phyloP scores from a whole-genome alignment of 2,113 vertebrate genomes.

The Setophaga petechia region DNA sequence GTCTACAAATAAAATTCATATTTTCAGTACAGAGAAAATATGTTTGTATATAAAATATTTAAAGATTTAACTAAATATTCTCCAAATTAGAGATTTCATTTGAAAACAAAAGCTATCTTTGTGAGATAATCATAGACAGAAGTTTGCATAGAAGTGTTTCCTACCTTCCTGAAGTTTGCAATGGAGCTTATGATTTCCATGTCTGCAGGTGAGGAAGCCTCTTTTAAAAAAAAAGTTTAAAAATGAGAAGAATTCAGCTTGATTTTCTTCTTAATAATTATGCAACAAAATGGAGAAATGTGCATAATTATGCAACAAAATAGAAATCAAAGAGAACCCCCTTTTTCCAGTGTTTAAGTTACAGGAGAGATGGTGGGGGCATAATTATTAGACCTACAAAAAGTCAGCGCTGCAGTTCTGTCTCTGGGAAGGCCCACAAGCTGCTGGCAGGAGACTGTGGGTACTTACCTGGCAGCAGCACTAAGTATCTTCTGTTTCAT shows the following conservation, averaged over 20 bases:
- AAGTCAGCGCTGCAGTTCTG: accelerated
- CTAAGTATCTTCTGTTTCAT: neutral
- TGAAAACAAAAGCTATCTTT: neutral
- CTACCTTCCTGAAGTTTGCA: neutral
- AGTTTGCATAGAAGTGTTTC: neutral
- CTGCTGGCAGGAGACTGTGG: neutral
- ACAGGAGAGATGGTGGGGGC: neutral
- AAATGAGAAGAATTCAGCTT: neutral
- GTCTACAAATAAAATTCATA: neutral
- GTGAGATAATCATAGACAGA: neutral
- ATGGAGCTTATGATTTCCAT: neutral
- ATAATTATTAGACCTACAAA: neutral
- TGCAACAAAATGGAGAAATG: neutral
- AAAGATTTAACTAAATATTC: neutral
- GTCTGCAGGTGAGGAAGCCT: neutral
- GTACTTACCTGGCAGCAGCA: neutral
- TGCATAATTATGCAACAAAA: neutral
- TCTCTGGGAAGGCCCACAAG: neutral
- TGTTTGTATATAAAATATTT: neutral
- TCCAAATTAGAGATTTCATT: neutral
- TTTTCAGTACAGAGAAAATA: neutral
- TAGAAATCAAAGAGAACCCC: neutral
- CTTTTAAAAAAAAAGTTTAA: neutral
- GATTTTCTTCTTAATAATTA: neutral
- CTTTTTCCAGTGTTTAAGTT: neutral